These are phyloP conservation scores for Eristalis pertinax DNA, from an alignment of 2,888 invertebrate genomes.

Conservation along the genomic window DNA sequence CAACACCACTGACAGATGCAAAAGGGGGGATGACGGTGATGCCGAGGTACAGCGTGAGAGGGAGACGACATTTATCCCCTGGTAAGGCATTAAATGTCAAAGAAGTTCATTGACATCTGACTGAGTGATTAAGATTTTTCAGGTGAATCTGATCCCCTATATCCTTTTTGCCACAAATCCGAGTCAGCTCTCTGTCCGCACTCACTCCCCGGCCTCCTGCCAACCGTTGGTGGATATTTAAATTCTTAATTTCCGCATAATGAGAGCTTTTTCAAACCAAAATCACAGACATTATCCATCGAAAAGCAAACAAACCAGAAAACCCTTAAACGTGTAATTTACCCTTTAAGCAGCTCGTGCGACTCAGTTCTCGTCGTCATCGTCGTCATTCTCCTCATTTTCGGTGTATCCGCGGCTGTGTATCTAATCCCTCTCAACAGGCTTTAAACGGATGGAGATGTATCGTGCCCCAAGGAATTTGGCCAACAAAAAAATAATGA, in stretches of 20 bases:
- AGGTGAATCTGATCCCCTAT: not conserved
- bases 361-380: not conserved
- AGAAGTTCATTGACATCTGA: constrained; percentile 64
- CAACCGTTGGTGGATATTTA: constrained; percentile 20
- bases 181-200: not conserved
- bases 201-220: not conserved
- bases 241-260: constrained; percentile 67
- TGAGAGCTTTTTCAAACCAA: constrained; percentile 53
- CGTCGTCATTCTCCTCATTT: not conserved
- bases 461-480: not conserved
- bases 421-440: constrained; percentile 41
- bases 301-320: constrained; percentile 54
- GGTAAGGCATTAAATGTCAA: constrained; percentile 56
- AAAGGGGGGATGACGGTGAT: not conserved
- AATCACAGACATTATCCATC: constrained; percentile 63
- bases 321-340: constrained; percentile 66
- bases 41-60: not conserved
- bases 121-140: constrained; percentile 6
- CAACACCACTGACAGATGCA: constrained; percentile 34
- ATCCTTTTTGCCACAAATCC: constrained; percentile 16
- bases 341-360: constrained; percentile 30
- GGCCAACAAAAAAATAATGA: not conserved
- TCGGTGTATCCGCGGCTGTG: not conserved
- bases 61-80: not conserved
- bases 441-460: constrained; percentile 2